Percentiles rank a stretch among this genome's conserved stretches.
These are phyloP conservation scores for Melanchra persicariae DNA, from an alignment of 2,888 invertebrate species.

Conservation along the genomic window DNA sequence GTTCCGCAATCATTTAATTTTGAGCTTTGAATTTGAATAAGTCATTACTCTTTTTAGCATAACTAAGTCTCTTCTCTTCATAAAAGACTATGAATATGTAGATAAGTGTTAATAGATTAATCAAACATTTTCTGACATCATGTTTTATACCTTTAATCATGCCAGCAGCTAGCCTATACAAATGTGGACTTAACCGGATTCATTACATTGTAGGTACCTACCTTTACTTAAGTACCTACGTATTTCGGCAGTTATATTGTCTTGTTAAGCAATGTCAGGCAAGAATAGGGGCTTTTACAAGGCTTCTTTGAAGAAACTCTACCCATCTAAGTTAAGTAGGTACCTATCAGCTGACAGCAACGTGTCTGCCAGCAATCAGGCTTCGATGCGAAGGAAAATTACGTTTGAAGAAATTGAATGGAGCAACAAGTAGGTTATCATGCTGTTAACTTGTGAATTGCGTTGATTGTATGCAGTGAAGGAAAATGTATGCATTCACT, in stretches of 20 bases:
- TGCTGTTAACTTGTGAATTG: conserved; percentile 46
- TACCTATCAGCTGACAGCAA: conserved; percentile 68
- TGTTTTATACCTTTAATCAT: neutral
- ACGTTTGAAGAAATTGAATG: conserved; percentile 61
- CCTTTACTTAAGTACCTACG: conserved; percentile 13
- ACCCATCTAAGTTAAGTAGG: conserved; percentile 54
- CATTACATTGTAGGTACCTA: conserved; percentile 21
- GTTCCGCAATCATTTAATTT: neutral
- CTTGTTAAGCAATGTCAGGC: conserved; percentile 22
- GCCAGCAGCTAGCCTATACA: neutral
- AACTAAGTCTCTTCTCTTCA: too few species aligned
- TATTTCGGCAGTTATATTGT: conserved; percentile 49
- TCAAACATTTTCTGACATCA: neutral
- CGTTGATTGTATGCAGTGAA: conserved; percentile 13
- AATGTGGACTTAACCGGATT: conserved; percentile 25
- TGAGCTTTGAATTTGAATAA: neutral
- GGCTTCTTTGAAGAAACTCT: conserved; percentile 64
- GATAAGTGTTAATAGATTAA: neutral
- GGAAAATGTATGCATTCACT: conserved; percentile 24
- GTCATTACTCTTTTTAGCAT: neutral
- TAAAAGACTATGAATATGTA: neutral
- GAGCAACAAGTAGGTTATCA: conserved; percentile 58
- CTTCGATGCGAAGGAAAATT: conserved; percentile 73
- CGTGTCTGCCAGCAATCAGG: conserved; percentile 74
- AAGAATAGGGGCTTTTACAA: conserved; percentile 46